These are phyloP conservation scores for Cyprinodon tularosa DNA, from an alignment of 2,113 vertebrate genomes.

Conservation along the genomic window DNA sequence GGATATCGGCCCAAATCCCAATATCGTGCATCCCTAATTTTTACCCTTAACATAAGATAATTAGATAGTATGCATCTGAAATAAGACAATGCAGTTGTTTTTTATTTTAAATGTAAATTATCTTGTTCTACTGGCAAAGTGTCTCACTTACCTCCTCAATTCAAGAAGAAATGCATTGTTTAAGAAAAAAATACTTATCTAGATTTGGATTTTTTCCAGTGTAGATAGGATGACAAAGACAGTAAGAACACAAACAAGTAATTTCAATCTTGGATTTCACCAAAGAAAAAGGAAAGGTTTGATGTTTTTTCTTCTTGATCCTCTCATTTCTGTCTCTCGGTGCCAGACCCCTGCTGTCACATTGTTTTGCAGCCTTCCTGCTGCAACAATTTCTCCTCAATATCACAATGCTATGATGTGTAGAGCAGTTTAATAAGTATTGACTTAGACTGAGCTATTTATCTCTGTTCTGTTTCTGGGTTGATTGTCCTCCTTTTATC, in stretches of 20 bases:
- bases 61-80: too few relatives aligned
- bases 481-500: constrained; percentile 27
- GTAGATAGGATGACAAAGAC: too few relatives aligned
- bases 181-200: too few relatives aligned
- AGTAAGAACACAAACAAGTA: background rate
- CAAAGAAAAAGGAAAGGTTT: background rate
- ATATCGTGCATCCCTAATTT: too few relatives aligned
- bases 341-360: constrained; percentile 27
- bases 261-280: background rate
- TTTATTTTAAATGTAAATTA: too few relatives aligned
- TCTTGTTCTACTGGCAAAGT: too few relatives aligned
- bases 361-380: constrained; percentile 3
- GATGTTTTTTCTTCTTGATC: constrained; percentile 3
- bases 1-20: too few relatives aligned
- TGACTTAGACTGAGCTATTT: constrained; percentile 17
- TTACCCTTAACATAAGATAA: too few relatives aligned
- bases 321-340: background rate
- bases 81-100: too few relatives aligned
- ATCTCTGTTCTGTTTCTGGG: constrained; percentile 11
- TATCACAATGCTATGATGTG: background rate
- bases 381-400: background rate
- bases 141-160: too few relatives aligned
- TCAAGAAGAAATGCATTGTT: too few relatives aligned
- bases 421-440: background rate
- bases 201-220: too few relatives aligned